Evolutionary conservation across 64 coral and sea anemone genomes (phyloP), one percentile per base, ranked within the genome.

Genomic region (Stylophora pistillata): DNA sequence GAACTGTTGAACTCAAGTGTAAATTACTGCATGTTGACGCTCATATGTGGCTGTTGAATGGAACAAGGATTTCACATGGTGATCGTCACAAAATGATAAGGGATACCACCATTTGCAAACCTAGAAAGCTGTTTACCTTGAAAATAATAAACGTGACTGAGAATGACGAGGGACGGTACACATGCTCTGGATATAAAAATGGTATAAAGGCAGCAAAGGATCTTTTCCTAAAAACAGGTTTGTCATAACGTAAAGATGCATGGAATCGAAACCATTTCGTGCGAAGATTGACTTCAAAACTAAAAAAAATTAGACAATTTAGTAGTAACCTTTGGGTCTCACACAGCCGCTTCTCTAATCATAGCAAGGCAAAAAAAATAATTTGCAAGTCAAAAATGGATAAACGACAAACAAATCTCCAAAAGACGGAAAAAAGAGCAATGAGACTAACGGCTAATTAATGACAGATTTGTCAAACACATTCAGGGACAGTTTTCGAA

Each of bases 131-230:
- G 60, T 69, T 84, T 53, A 16, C 52, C 32, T 53, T 84, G 33
- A 5, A 54, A 63, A 84, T 84, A 3, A 52, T 15, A 12, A 84
- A 84, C 62, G 80, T 84, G 17, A 84, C 80, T 11, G 69, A 84
- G 25, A 69, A n/a, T 53, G 80, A 84, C n/a, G 62, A 84, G 21
- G 80, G 80, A 69, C 15, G 13, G 33, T 84, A 84, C 61, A 62
- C 10, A 23, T 84, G 80, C 15, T 5, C 27, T 0, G 80, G 33
- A 54, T 14, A 15, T 0, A 53, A 2, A 53, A 16, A 53, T 53
- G 80, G 80, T 15, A 29, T 11, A 17, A 0, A 2, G 3, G 20
- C 11, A 6, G 28, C 13, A 16, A 53, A 84, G 18, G 53, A 20
- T 13, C 11, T 84, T 21, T 52, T 15, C 17, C 80, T 84, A 0